Evolutionary conservation across 2,888 invertebrate species (phyloP), one percentile per base, ranked within the genome.

Genomic region (Orthonychiurus folsomi): DNA sequence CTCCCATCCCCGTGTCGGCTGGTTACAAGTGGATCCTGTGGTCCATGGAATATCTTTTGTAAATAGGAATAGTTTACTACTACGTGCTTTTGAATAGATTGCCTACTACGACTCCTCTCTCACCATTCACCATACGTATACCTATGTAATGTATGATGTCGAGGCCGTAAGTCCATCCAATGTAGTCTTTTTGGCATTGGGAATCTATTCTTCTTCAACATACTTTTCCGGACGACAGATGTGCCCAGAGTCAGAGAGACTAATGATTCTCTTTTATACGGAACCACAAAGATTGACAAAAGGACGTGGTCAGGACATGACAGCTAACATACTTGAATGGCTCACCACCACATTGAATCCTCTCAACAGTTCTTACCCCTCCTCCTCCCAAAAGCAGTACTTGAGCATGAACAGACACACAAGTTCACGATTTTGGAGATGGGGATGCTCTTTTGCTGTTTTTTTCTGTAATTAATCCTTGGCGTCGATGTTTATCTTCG

Each of bases 61-160:
- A n/a, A n/a, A n/a, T n/a, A n/a, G n/a, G 37, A 37, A 37, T 37
- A 37, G 37, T 37, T 37, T 37, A 37, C 37, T n/a, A n/a, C n/a
- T 37, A 37, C 37, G 37, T 37, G 37, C 37, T 37, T 37, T 37
- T 37, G 37, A 37, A 37, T 37, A 37, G 37, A 37, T 37, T 37
- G 37, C 37, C 15, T 37, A 15, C n/a, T n/a, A n/a, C n/a, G n/a
- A n/a, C 37, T 37, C 37, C 15, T 37, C 9, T 9, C 37, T 37
- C 9, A 15, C 5, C 37, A 37, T 37, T 15, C 37, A 37, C n/a
- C n/a, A n/a, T n/a, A n/a, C n/a, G n/a, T n/a, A n/a, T n/a, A n/a
- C n/a, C n/a, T n/a, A n/a, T n/a, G n/a, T n/a, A n/a, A n/a, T n/a
- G n/a, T n/a, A n/a, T n/a, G n/a, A n/a, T n/a, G n/a, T n/a, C n/a